These are phyloP conservation scores for Xestia sexstrigata DNA, from an alignment of 2,888 invertebrate genomes.

Conservation along the genomic window DNA sequence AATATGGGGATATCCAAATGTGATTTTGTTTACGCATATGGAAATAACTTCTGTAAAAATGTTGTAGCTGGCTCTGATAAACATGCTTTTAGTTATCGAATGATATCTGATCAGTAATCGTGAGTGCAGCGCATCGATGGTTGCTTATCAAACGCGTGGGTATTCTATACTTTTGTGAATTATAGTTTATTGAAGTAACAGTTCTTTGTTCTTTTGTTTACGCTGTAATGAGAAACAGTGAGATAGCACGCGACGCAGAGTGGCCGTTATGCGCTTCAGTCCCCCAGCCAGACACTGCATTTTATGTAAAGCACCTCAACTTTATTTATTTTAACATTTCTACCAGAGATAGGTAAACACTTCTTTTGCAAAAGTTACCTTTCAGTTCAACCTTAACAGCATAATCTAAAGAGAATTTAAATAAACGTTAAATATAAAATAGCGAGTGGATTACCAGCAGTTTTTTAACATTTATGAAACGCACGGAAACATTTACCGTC, in stretches of 20 bases:
- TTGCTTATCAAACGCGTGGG: slow-evolving; percentile 41
- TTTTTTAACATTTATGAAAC: slow-evolving; percentile 53
- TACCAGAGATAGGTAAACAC: slow-evolving; percentile 8
- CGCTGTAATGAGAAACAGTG: slow-evolving; percentile 23
- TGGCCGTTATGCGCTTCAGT: slow-evolving; percentile 34
- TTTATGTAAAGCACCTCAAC: slow-evolving; percentile 36
- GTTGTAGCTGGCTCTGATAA: slow-evolving; percentile 57
- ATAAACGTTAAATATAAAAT: slow-evolving; percentile 31
- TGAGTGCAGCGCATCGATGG: slow-evolving; percentile 56
- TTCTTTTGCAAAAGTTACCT: slow-evolving; percentile 14
- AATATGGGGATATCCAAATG: slow-evolving; percentile 47
- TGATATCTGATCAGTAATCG: slow-evolving; percentile 55
- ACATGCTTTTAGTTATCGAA: slow-evolving; percentile 70
- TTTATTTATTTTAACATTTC: slow-evolving; percentile 26
- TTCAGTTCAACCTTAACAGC: slow-evolving; percentile 1
- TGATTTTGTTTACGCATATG: slow-evolving; percentile 62
- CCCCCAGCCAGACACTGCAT: slow-evolving; percentile 28
- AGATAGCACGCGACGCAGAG: slow-evolving; percentile 34
- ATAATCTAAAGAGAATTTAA: slow-evolving; percentile 19
- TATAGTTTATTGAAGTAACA: slow-evolving; percentile 39
- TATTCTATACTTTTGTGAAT: slow-evolving; percentile 42
- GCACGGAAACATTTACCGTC: slow-evolving; percentile 57
- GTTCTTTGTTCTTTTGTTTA: slow-evolving; percentile 48
- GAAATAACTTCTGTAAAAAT: slow-evolving; percentile 50
- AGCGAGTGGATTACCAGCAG: slow-evolving; percentile 41